Conservation (phyloP, 2,797 vertebrate species). For the Tympanoctomys barrerae region DNA sequence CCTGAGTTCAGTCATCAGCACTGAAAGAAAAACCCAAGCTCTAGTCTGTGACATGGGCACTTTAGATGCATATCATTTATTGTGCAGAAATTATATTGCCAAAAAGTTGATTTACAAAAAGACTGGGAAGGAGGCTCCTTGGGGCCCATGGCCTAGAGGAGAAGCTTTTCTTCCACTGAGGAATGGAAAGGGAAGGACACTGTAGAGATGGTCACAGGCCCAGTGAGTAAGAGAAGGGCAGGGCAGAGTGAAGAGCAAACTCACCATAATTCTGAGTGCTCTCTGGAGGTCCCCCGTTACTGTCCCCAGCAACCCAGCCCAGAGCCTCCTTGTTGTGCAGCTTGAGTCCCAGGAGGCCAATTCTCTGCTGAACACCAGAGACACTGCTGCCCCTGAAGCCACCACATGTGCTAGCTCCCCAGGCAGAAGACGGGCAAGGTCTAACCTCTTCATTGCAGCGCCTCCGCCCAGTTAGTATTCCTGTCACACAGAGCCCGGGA, state of each 20-base stretch:
- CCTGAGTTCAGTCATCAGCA: neutral
- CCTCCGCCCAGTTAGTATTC: slow-evolving; percentile 15
- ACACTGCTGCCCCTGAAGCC: neutral
- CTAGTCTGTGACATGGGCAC: neutral
- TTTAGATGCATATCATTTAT: neutral
- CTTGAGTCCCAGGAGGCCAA: neutral
- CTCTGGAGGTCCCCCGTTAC: neutral
- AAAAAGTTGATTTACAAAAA: slow-evolving; percentile 49
- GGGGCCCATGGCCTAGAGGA: neutral
- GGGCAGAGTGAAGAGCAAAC: neutral
- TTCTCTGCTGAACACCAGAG: neutral
- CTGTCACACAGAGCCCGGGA: neutral
- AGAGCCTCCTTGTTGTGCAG: neutral
- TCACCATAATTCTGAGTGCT: neutral
- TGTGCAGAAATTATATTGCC: neutral
- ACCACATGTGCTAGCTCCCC: neutral
- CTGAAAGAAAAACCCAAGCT: neutral
- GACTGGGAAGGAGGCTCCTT: neutral
- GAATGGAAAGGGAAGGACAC: neutral
- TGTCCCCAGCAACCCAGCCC: neutral
- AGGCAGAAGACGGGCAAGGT: neutral
- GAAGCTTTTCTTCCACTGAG: neutral
- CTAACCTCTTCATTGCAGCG: neutral
- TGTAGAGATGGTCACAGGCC: neutral
- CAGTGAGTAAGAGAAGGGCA: neutral